Evolutionary conservation across 2,113 vertebrate genomes (phyloP).

Genomic region (Chloebia gouldiae): DNA sequence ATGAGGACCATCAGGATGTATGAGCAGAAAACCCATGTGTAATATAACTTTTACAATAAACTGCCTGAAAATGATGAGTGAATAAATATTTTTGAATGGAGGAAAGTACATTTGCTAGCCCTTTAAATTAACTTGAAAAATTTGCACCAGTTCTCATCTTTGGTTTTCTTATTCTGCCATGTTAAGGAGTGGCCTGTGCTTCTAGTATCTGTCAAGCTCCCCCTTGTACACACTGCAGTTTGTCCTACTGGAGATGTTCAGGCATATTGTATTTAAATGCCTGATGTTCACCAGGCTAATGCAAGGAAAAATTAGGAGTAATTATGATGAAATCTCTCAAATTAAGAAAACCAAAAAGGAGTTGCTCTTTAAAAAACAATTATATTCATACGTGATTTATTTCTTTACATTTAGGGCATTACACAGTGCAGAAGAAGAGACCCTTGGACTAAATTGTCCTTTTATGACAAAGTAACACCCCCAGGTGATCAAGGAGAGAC

Average conservation of each 20-base stretch:
- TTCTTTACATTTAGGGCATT: background rate
- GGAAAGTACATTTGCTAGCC: background rate
- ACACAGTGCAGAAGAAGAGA: background rate
- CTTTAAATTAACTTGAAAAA: background rate
- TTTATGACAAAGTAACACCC: background rate
- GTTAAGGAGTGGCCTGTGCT: background rate
- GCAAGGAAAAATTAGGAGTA: constrained; percentile 52
- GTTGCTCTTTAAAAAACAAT: background rate
- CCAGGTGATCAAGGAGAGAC: background rate
- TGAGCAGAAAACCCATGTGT: background rate
- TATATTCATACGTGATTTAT: background rate
- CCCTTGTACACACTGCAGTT: background rate
- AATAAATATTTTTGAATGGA: background rate
- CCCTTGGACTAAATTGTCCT: background rate
- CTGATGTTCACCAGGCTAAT: constrained; percentile 22
- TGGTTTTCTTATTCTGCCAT: background rate
- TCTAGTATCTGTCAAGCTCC: background rate
- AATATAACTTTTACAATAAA: background rate
- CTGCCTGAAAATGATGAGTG: background rate
- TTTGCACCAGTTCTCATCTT: background rate
- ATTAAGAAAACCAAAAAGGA: background rate
- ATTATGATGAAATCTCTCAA: constrained; percentile 62
- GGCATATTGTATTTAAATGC: constrained; percentile 48
- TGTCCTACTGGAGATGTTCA: background rate
- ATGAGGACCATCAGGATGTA: background rate